Evolutionary conservation across 2,113 vertebrate genomes (phyloP).

Genomic region (Heptranchias perlo): DNA sequence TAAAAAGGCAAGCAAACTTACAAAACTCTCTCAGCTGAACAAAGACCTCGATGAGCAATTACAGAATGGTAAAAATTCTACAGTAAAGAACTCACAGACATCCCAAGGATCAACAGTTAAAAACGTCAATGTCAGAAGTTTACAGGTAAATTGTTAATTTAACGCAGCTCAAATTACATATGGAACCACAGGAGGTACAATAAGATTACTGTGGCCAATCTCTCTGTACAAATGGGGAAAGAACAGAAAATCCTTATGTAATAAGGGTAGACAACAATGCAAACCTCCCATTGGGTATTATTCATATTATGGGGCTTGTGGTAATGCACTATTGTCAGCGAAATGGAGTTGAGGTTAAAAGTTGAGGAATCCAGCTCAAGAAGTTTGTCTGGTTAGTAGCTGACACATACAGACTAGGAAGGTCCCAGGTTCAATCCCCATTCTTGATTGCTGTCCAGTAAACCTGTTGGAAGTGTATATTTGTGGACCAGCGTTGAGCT

Average conservation of each 20-base stretch:
- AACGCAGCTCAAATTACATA: not conserved
- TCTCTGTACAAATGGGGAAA: not conserved
- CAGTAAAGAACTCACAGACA: constrained; percentile 63
- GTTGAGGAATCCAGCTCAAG: not conserved
- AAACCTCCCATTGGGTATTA: not conserved
- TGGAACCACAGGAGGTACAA: no score
- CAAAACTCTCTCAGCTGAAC: constrained; percentile 65
- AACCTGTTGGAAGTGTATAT: not conserved
- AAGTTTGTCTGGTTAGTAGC: not conserved
- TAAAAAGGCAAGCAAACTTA: constrained; percentile 72
- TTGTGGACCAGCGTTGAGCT: not conserved
- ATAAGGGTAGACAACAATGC: not conserved
- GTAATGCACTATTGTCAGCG: not conserved
- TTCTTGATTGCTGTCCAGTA: not conserved
- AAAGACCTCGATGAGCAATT: constrained; percentile 67
- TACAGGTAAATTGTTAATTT: constrained; percentile 57
- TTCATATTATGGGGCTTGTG: not conserved
- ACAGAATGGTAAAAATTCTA: constrained; percentile 62
- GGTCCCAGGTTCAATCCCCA: not conserved
- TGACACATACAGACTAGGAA: not conserved
- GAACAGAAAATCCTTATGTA: not conserved
- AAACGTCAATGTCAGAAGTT: constrained; percentile 78
- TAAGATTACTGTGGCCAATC: not conserved
- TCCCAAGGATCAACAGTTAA: constrained; percentile 61
- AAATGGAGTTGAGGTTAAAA: not conserved